Evolutionary conservation across 1,140 invertebrate species (phyloP).

Genomic region (Drosophila asahinai): DNA sequence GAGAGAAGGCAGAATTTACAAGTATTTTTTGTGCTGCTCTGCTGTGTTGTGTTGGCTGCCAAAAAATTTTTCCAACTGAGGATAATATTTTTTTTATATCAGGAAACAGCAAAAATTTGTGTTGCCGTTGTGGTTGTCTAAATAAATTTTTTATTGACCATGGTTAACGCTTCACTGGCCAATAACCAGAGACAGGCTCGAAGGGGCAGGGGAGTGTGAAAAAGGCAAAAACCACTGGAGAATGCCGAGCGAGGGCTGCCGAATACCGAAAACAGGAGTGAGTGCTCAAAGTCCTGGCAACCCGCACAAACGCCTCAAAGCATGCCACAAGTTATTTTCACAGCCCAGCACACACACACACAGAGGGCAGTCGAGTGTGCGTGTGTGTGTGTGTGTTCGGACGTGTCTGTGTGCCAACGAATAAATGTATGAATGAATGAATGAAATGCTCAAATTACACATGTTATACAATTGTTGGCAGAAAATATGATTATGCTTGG

Average conservation of each 20-base stretch:
- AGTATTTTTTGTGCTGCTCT: conserved; percentile 38
- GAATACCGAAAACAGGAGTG: conserved; percentile 5
- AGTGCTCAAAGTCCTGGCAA: conserved; percentile 40
- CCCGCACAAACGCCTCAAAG: conserved; percentile 70
- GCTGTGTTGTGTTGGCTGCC: conserved; percentile 32
- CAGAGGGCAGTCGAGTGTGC: conserved; percentile 29
- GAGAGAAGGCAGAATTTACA: conserved; percentile 34
- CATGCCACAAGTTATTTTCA: conserved; percentile 78
- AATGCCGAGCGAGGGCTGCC: conserved; percentile 18
- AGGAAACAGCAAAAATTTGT: conserved; percentile 62
- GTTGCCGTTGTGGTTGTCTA: conserved; percentile 73
- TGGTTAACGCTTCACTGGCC: conserved; percentile 79
- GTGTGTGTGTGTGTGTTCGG: conserved; percentile 11
- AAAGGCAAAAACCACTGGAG: conserved; percentile 67
- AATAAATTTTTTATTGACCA: conserved; percentile 83
- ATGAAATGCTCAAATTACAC: conserved; percentile 79
- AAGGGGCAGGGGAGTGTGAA: conserved; percentile 23
- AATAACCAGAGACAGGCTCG: conserved; percentile 59
- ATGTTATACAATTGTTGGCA: conserved; percentile 76
- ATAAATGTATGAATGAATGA: conserved; percentile 64
- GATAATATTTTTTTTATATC: conserved; percentile 54
- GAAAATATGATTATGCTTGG: conserved; percentile 71
- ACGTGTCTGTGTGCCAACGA: conserved; percentile 28
- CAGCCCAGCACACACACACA: conserved; percentile 49
- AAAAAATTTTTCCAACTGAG: conserved; percentile 45